Evolutionary conservation across 2,113 vertebrate genomes (phyloP).

Genomic region (Platichthys stellatus): DNA sequence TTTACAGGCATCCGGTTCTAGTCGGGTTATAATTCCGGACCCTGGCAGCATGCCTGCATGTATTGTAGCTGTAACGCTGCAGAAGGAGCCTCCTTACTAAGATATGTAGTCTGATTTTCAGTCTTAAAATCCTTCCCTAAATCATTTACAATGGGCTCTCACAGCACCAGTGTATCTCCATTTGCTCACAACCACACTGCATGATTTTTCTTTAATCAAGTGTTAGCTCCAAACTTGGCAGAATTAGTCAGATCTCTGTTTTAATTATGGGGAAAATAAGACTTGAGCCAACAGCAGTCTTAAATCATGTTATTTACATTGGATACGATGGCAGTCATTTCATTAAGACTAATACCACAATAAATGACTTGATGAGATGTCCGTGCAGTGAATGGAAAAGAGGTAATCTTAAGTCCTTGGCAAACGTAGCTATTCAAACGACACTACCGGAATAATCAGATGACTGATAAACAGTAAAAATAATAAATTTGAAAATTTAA

Average conservation of each 20-base stretch:
- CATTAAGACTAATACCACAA: constrained; percentile 29
- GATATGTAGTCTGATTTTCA: constrained; percentile 23
- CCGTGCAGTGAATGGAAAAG: constrained; percentile 23
- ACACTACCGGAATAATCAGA: constrained; percentile 25
- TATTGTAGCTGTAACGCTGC: neutral
- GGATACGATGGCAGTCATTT: constrained; percentile 3
- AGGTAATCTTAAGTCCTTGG: constrained; percentile 40
- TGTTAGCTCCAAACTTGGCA: constrained; percentile 32
- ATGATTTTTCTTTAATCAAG: constrained; percentile 32
- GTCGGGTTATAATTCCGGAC: constrained; percentile 30
- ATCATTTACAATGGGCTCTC: constrained; percentile 31
- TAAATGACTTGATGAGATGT: constrained; percentile 28
- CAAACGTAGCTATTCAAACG: constrained; percentile 16
- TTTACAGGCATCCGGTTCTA: constrained; percentile 23
- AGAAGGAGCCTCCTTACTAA: constrained; percentile 5
- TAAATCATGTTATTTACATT: constrained; percentile 48
- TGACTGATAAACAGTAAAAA: constrained; percentile 30
- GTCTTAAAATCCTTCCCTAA: constrained; percentile 15
- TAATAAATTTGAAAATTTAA: constrained; percentile 30
- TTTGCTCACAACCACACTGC: constrained; percentile 5
- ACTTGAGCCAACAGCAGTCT: constrained; percentile 38
- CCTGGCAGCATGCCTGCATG: constrained; percentile 32
- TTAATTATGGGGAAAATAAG: constrained; percentile 49
- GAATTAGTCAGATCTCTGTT: constrained; percentile 36
- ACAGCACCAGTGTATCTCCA: constrained; percentile 8